A percentile compares a stretch with the other conserved stretches of the same genome.
Evolutionary conservation across 2,888 invertebrate genomes (phyloP).

Genomic region (Agrilus cyanescens): DNA sequence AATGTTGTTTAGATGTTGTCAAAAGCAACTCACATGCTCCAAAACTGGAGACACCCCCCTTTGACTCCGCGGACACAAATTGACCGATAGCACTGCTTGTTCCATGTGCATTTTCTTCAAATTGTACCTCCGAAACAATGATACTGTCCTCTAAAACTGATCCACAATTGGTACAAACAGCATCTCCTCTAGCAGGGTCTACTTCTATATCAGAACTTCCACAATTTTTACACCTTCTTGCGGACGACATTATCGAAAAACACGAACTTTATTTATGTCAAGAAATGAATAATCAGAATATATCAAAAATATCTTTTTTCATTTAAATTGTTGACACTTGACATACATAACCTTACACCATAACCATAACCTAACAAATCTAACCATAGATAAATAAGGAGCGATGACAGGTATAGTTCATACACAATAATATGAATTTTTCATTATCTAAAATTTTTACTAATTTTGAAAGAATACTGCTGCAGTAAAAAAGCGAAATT

Average conservation of each 20-base stretch:
- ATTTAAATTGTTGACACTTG: no score
- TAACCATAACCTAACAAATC: no score
- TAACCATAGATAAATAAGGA: no score
- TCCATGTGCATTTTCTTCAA: constrained; percentile 85
- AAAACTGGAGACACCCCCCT: constrained; percentile 71
- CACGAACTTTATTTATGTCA: constrained; percentile 1
- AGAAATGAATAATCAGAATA: neutral
- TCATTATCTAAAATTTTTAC: no score
- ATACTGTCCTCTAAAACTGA: constrained; percentile 91
- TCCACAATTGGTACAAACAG: constrained; percentile 93
- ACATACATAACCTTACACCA: no score
- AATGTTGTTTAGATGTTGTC: neutral
- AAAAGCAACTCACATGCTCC: constrained; percentile 47
- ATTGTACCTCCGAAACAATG: constrained; percentile 93
- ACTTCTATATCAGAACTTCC: constrained; percentile 87
- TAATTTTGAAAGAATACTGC: no score
- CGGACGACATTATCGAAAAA: constrained; percentile 37
- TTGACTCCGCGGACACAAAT: constrained; percentile 83
- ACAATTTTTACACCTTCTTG: constrained; percentile 76
- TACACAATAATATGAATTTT: no score
- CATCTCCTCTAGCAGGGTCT: constrained; percentile 88
- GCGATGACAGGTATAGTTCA: no score
- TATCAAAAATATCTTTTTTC: neutral
- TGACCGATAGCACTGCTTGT: constrained; percentile 82
- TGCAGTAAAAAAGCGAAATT: no score